A percentile compares a stretch with the other conserved stretches of the same genome.
Conservation (phyloP, 1,140 invertebrate species). For the Goniozus legneri region DNA sequence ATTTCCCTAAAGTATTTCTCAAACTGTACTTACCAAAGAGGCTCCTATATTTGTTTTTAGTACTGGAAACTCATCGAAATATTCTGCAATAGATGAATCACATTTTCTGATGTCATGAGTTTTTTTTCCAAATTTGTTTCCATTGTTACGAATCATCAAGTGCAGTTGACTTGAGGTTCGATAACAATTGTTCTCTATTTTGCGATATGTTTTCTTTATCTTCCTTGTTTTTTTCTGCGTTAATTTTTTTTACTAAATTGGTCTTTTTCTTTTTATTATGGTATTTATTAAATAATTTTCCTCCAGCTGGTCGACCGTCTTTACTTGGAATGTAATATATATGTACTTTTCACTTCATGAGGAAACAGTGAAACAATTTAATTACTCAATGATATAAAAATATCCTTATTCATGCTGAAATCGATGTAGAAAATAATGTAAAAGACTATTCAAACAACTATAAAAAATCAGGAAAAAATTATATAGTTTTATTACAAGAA, state of each 20-base stretch:
- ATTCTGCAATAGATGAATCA: not conserved
- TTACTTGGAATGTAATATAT: not conserved
- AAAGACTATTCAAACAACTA: too few relatives aligned
- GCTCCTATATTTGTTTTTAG: not conserved
- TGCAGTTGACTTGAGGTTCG: not conserved
- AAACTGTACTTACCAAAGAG: not conserved
- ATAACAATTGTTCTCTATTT: not conserved
- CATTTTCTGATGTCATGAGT: not conserved
- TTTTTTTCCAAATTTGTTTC: not conserved
- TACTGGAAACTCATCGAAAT: not conserved
- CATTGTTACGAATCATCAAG: not conserved
- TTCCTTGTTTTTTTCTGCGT: not conserved
- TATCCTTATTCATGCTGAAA: not conserved
- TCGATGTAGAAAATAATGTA: not conserved
- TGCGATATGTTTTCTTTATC: not conserved
- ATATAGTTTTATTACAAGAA: too few relatives aligned
- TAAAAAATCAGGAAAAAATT: too few relatives aligned
- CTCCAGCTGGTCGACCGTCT: not conserved
- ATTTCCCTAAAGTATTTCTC: too few relatives aligned
- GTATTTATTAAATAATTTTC: not conserved
- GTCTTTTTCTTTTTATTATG: not conserved
- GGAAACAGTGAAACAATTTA: not conserved
- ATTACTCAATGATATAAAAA: not conserved
- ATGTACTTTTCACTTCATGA: not conserved
- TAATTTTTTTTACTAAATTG: too few relatives aligned